Base-by-base conservation (phyloP, 2,797 vertebrate genomes). In the Sebastes vulpes region DNA sequence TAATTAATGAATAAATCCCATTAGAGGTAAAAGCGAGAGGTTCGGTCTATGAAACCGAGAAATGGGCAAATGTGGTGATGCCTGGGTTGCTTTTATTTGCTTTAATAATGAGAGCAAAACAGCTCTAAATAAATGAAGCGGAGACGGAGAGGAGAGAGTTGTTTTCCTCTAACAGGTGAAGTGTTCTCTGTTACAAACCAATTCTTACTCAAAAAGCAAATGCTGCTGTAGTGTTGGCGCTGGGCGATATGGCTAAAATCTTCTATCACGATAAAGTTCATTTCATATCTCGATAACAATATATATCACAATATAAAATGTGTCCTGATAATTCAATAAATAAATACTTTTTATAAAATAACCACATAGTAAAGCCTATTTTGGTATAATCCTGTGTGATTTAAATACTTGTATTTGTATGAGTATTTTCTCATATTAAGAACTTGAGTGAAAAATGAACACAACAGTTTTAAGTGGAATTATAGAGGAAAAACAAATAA, bases 1-100 rank as follows among this genome's bases (percentile, higher is more conserved):
- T 92, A 93, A 94, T 93, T 93, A 91, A 89, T 75, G 84, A 85
- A 90, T 77, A 89, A 77, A 86, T 86, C 81, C 73, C 78, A 88
- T 83, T 72, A 80, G 59, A 84, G 73, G 29, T 42, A 80, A 50
- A 83, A 79, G 77, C 60, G 31, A 53, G 75, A 74, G 77, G 72
- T 61, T 73, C 29, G n/a, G 65, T 56, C 79, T 64, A 65, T 48
- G 38, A 84, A 82, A 73, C 25, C 1, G 46, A 74, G 79, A 74
- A 87, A 84, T n/a, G 65, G 63, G 65, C 53, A 76, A 79, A 76
- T 50, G 61, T 12, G 1, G 32, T 25, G 32, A 66, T 21, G 53
- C 50, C n/a, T n/a, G 5, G 48, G 26, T 71, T 70, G 61, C 61
- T 78, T 84, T 84, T 76, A 66, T 82, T 89, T 85, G 56, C 66